Evolutionary conservation across 2,113 vertebrate genomes (phyloP), one percentile per base, ranked within the genome.

Genomic region (Smithornis capensis): DNA sequence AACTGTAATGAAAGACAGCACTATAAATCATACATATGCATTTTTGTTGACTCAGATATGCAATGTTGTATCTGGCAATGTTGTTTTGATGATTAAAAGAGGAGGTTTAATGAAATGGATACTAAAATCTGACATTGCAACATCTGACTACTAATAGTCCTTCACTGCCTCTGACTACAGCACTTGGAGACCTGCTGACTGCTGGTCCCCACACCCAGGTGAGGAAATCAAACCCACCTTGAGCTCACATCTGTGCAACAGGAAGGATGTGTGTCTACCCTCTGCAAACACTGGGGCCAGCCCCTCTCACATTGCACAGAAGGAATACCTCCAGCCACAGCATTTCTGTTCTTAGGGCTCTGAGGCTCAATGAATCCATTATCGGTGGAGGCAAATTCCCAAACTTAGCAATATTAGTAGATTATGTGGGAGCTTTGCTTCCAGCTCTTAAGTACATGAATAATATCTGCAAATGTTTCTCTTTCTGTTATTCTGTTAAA

Each of bases 161-260:
- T 70, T 64, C 63, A 47, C 50, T 56, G 63, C 19, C 55, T 62
- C 22, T 81, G 42, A 23, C 24, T 53, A 29, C 29, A 49, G 53
- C 47, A 7, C 22, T n/a, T 55, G n/a, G 25, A 70, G 31, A 38
- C 14, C 17, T n/a, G 42, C 42, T 57, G 42, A 6, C 22, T 22
- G 27, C 29, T 2, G 3, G 25, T 37, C 37, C 27, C 28, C 2
- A 7, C 1, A 4, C 8, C 14, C 19, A 14, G 57, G 21, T 42
- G 42, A 60, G 64, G 28, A 37, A 52, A 47, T 33, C 47, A 50
- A 56, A 8, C 23, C 52, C 81, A 23, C 68, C 47, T 42, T 50
- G 10, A 1, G 14, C 35, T 73, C 62, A 14, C 0, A 0, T 28
- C 37, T 65, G 59, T 71, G 38, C 0, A 2, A 28, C 19, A 60